Evolutionary conservation across 1,140 invertebrate species (phyloP).

Genomic region (Maconellicoccus hirsutus): DNA sequence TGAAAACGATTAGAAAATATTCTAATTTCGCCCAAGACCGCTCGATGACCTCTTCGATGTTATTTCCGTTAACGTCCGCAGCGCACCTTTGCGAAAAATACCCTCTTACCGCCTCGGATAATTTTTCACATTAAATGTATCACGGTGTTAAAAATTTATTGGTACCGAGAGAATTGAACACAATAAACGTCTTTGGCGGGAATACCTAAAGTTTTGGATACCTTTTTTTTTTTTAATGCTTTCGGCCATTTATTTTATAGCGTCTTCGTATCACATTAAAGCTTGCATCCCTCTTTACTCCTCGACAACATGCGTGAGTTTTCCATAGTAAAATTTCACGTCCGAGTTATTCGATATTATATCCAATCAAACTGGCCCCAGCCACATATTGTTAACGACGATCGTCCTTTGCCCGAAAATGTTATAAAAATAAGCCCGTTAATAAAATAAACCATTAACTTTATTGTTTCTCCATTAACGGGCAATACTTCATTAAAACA

Average conservation of each 20-base stretch:
- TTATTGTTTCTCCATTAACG: slow-evolving; percentile 17
- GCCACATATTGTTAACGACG: slow-evolving; percentile 11
- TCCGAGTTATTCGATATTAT: neutral
- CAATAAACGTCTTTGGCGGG: neutral
- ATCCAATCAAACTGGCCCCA: neutral
- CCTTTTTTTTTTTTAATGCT: no score
- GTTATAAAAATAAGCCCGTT: neutral
- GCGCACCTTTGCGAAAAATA: neutral
- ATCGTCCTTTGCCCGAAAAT: neutral
- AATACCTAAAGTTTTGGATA: neutral
- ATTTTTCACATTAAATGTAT: neutral
- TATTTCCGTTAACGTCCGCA: no score
- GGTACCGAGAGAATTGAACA: neutral
- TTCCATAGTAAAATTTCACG: neutral
- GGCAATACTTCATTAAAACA: slow-evolving; percentile 15
- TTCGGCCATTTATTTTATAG: neutral
- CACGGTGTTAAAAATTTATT: neutral
- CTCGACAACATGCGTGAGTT: neutral
- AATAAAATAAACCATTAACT: slow-evolving; percentile 21
- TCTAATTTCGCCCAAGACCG: no score
- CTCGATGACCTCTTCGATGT: neutral
- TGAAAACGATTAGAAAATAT: neutral
- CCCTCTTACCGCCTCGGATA: neutral
- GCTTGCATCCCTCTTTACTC: neutral
- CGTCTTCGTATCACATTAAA: neutral